Evolutionary conservation across 2,113 vertebrate genomes (phyloP).

Genomic region (Motacilla tschutschensis): DNA sequence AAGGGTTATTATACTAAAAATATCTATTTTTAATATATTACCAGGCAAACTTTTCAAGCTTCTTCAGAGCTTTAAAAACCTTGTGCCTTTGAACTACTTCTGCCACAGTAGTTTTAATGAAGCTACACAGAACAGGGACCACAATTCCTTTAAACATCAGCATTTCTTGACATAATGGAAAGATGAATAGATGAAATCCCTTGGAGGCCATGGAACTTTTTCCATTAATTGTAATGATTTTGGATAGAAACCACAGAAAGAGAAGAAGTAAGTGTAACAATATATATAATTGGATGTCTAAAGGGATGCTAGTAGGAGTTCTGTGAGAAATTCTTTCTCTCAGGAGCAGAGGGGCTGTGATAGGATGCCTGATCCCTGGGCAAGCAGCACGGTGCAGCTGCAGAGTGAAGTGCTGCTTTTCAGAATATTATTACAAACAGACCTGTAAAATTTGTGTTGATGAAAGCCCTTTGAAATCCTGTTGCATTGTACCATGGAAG

Average conservation of each 20-base stretch:
- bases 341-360: neutral
- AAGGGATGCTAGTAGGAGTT: neutral
- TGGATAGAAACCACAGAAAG: neutral
- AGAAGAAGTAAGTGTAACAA: neutral
- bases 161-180: neutral
- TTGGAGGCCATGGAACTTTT: neutral
- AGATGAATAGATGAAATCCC: slow-evolving; percentile 8
- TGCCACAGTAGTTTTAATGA: slow-evolving; percentile 13
- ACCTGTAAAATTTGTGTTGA: neutral
- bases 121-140: neutral
- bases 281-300: neutral
- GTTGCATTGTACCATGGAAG: neutral
- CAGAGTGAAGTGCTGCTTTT: neutral
- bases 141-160: slow-evolving; percentile 11
- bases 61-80: neutral
- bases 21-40: neutral
- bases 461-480: neutral
- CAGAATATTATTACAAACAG: neutral
- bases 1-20: neutral
- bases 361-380: neutral
- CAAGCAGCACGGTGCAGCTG: neutral
- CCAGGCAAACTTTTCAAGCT: neutral
- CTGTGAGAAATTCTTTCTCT: neutral
- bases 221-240: neutral
- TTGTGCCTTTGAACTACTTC: slow-evolving; percentile 19